phyloP scores from a whole-genome alignment of 2,113 vertebrate genomes.

The Amphilophus citrinellus region DNA sequence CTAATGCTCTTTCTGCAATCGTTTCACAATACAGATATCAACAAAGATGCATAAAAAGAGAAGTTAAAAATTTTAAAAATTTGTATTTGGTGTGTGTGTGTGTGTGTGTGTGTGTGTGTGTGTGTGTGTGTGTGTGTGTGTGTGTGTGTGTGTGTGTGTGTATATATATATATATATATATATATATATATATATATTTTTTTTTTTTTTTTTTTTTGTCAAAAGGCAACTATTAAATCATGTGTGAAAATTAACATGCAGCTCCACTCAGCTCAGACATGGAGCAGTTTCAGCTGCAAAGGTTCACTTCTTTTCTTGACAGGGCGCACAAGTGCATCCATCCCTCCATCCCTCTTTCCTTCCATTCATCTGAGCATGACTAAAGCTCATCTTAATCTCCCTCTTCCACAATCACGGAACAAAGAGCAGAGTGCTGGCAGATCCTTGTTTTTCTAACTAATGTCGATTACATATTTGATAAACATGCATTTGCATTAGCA shows the following conservation, averaged over 20 bases:
- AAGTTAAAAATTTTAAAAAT: neutral
- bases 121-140: too few species aligned
- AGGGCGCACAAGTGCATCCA: constrained; percentile 44
- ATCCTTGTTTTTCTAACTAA: constrained; percentile 81
- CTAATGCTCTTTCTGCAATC: neutral
- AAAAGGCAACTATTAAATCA: neutral
- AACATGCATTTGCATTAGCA: constrained; percentile 83
- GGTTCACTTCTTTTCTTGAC: constrained; percentile 44
- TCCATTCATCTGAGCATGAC: constrained; percentile 70
- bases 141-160: too few species aligned
- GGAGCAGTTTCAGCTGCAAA: constrained; percentile 29
- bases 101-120: too few species aligned
- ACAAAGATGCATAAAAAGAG: neutral
- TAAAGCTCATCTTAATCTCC: constrained; percentile 81
- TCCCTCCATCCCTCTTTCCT: constrained; percentile 57
- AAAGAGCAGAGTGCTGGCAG: constrained; percentile 77
- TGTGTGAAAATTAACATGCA: neutral
- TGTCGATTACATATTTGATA: constrained; percentile 83
- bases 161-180: too few species aligned
- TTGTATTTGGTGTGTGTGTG: neutral
- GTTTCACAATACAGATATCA: neutral
- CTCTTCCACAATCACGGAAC: constrained; percentile 78
- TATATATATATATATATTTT: too few species aligned
- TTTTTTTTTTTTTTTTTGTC: too few species aligned
- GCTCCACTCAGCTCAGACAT: neutral